phyloP scores from a whole-genome alignment of 1,140 invertebrate species.

The Drosophila persimilis region DNA sequence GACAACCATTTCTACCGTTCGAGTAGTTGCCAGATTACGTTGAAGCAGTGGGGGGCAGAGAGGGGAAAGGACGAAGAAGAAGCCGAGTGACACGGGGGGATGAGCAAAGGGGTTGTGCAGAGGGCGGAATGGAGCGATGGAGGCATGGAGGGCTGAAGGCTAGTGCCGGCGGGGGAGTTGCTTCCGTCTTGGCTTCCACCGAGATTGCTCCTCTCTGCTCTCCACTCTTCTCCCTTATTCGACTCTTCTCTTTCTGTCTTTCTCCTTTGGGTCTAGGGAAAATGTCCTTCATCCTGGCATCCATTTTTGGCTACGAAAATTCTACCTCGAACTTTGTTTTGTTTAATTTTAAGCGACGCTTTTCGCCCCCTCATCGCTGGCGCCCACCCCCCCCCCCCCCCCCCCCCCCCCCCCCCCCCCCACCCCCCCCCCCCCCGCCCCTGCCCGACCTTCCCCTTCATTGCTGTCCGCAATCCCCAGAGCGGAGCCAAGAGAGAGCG shows the following conservation, averaged over 20 bases:
- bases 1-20: conserved; percentile 37
- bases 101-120: neutral
- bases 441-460: neutral
- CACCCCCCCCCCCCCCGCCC: conserved; percentile 30
- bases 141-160: neutral
- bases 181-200: conserved; percentile 51
- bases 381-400: conserved; percentile 35
- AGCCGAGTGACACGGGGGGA: too few relatives aligned
- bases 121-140: neutral
- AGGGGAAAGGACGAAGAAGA: too few relatives aligned
- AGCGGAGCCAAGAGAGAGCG: neutral
- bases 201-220: conserved; percentile 31
- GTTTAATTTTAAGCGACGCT: conserved; percentile 63
- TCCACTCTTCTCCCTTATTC: neutral
- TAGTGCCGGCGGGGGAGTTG: conserved; percentile 19
- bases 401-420: conserved; percentile 30
- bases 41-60: neutral
- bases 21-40: conserved; percentile 45
- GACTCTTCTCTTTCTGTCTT: neutral
- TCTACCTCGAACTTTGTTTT: conserved; percentile 53
- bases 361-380: conserved; percentile 25
- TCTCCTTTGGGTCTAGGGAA: conserved; percentile 7
- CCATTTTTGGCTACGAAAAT: conserved; percentile 24
- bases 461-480: neutral
- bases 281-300: conserved; percentile 43